Evolutionary conservation across 23 tunicate genomes (phyloP), one percentile per base, ranked within the genome.

Genomic region (Halocynthia roretzi): DNA sequence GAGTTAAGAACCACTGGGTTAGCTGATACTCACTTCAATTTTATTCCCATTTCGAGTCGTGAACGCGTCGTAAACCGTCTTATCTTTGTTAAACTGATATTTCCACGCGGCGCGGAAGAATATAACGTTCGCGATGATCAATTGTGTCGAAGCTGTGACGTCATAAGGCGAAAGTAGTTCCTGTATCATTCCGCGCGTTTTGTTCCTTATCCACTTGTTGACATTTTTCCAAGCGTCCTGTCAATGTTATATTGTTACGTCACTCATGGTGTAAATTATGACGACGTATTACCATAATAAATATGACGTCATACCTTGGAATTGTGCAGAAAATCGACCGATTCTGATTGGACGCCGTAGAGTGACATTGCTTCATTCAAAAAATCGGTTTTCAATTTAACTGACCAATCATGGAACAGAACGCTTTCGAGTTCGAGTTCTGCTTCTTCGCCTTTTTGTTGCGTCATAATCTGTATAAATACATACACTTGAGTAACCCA

Each of bases 81-180:
- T 48, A 9, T 40, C 22, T 20, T 10, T 52, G 49, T 49, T 5
- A 68, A 80, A 80, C 10, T 23, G 68, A 2, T 70, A 18, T 58
- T 12, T 48, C 85, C 85, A 81, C 51, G 7, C 23, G 7, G 53
- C 79, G 22, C 22, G 77, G 57, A 81, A 72, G 79, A 21, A 81
- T 8, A 81, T 61, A 6, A 71, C 63, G 79, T 72, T 81, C 5
- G 71, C 50, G 57, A 81, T 31, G 7, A 81, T 78, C 10, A 72
- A n/a, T 21, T 72, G 40, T 10, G 85, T 81, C 9, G 22, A 10
- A 49, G 20, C 66, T 15, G 61, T 21, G 10, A 81, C 71, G 50
- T 81, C 85, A 40, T 23, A 49, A 0, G 71, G 44, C 7, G 79
- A 10, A 8, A 81, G 71, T 0, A 81, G 56, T 21, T 72, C 40